A percentile compares a stretch with the other conserved stretches of the same genome.
These are phyloP conservation scores for Notolabrus celidotus DNA, from an alignment of 2,797 vertebrate genomes.

Conservation along the genomic window DNA sequence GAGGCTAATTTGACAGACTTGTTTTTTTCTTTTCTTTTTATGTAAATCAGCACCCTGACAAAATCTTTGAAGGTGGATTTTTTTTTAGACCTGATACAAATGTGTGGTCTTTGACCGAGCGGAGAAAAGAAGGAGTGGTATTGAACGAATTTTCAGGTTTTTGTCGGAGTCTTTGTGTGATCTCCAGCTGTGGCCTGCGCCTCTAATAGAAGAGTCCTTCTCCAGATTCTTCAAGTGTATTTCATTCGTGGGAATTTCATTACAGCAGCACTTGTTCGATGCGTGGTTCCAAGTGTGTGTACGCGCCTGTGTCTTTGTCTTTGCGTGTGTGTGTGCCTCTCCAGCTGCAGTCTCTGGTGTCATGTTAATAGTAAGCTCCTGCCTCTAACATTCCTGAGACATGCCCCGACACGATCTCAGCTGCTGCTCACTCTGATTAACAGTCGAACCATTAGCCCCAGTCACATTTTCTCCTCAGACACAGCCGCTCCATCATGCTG, in stretches of 20 bases:
- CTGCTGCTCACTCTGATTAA: constrained; percentile 25
- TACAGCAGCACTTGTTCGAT: neutral
- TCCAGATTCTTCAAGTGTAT: constrained; percentile 17
- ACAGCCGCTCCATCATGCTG: constrained; percentile 3
- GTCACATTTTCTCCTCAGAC: constrained; percentile 24
- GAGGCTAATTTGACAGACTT: constrained; percentile 56
- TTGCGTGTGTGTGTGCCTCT: constrained; percentile 22
- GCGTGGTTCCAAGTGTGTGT: constrained; percentile 23
- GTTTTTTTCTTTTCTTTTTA: constrained; percentile 26
- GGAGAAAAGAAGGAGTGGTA: constrained; percentile 18
- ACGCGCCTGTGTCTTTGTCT: constrained; percentile 24
- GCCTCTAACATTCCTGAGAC: constrained; percentile 73
- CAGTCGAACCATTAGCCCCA: constrained; percentile 19
- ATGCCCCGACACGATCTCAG: constrained; percentile 60
- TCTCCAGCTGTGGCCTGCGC: neutral
- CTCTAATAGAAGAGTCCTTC: neutral
- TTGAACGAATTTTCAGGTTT: constrained; percentile 22
- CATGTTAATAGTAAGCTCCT: constrained; percentile 63
- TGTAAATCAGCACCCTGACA: constrained; percentile 47
- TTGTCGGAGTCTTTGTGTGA: constrained; percentile 26
- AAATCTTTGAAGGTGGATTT: constrained; percentile 49
- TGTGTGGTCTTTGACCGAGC: constrained; percentile 45
- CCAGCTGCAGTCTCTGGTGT: constrained; percentile 71
- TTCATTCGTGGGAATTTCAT: constrained; percentile 13
- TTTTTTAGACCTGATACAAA: constrained; percentile 38